Evolutionary conservation across 2,888 invertebrate species (phyloP), one percentile per base, ranked within the genome.

Genomic region (Pilophorus perplexus): DNA sequence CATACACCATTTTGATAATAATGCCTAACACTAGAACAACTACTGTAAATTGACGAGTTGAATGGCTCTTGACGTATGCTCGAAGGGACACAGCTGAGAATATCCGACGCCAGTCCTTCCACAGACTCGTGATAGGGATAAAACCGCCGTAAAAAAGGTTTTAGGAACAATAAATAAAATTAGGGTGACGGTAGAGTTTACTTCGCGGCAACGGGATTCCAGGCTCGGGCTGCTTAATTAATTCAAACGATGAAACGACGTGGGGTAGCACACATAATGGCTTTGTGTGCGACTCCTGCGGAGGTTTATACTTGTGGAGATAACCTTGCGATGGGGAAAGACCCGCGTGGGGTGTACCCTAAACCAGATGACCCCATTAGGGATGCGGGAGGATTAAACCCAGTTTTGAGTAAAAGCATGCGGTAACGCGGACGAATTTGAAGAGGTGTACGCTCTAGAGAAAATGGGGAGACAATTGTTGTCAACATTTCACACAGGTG

Each of bases 201-300:
- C 52, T 52, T 28, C 52, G 28, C 16, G 16, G 18, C 52, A 28
- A 28, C 52, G 52, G 52, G 52, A 52, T 25, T 52, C 23, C 52
- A 25, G 27, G 18, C 46, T 46, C 46, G 2, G 23, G 23, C 28
- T 28, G 52, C 52, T 52, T 52, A 52, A 52, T 52, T 52, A 52
- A 52, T 52, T 52, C 52, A 52, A 52, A 52, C 52, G 52, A 52
- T 52, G 52, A 25, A 28, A 52, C 52, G 52, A 52, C 52, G 52
- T 52, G 52, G 52, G 52, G 52, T 52, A 18, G 52, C 52, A 18
- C n/a, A 52, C 12, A 52, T 27, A 27, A 27, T 28, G 52, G 12
- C 18, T 18, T 27, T 52, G 33, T 25, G 52, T 52, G 52, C 52
- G 52, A 28, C 52, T 52, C 25, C 18, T 18, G 27, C 25, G 52